phyloP scores from a whole-genome alignment of 2,797 vertebrate genomes.

The Ciconia nigra region DNA sequence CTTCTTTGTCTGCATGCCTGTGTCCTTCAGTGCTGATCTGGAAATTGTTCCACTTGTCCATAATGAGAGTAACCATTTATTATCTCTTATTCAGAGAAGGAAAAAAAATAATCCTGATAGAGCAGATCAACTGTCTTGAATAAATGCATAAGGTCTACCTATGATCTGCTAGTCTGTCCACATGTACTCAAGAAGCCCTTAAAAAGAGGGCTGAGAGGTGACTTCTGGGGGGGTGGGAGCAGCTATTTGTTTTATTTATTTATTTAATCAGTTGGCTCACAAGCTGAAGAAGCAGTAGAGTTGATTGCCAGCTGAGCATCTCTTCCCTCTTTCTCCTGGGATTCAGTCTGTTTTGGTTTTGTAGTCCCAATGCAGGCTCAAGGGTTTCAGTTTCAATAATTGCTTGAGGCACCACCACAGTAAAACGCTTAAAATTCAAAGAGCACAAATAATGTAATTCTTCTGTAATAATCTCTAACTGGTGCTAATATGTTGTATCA shows the following conservation, averaged over 20 bases:
- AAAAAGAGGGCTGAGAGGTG: neutral
- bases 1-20: neutral
- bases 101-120: neutral
- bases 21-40: neutral
- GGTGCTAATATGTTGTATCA: neutral
- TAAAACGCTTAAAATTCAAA: neutral
- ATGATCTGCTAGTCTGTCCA: neutral
- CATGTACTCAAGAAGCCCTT: neutral
- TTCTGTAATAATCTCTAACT: neutral
- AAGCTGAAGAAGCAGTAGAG: neutral
- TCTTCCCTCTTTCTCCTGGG: neutral
- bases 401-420: neutral
- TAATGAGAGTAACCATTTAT: neutral
- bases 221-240: fast-evolving
- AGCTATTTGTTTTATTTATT: neutral
- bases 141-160: neutral
- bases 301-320: neutral
- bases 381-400: neutral
- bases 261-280: neutral
- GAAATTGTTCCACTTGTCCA: neutral
- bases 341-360: neutral
- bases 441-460: neutral
- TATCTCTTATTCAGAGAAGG: neutral
- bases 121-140: neutral
- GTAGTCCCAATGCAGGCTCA: neutral